Evolutionary conservation across 2,113 vertebrate genomes (phyloP).

Genomic region (Desmodus rotundus): DNA sequence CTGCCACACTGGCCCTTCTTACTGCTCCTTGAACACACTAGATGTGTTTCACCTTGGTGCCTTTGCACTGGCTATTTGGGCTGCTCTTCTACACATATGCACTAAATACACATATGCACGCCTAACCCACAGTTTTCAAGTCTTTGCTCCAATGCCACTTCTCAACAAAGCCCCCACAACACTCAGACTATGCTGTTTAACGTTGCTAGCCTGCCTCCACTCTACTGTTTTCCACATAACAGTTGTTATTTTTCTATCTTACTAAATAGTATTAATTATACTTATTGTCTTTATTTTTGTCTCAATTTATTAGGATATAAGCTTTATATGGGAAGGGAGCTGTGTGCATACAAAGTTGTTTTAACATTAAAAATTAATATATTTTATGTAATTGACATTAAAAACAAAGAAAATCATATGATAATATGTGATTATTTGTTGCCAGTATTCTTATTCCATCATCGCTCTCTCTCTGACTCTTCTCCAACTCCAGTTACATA

Average conservation of each 20-base stretch:
- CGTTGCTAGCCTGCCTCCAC: no score
- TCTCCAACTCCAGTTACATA: not conserved
- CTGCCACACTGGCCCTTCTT: not conserved
- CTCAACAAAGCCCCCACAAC: not conserved
- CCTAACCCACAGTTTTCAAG: not conserved
- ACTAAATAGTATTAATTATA: not conserved
- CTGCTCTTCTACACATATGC: not conserved
- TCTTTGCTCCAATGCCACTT: not conserved
- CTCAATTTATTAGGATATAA: not conserved
- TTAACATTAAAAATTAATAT: not conserved
- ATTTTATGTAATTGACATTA: not conserved
- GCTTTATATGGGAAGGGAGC: not conserved
- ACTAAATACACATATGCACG: not conserved
- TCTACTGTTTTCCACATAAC: not conserved
- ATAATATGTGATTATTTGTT: not conserved
- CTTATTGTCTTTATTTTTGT: not conserved
- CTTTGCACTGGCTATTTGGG: not conserved
- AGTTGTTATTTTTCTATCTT: not conserved
- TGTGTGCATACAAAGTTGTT: not conserved
- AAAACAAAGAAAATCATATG: not conserved
- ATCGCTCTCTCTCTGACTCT: no score
- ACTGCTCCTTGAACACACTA: not conserved
- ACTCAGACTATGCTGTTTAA: not conserved
- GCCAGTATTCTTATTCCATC: not conserved
- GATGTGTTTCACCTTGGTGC: not conserved